Evolutionary conservation across 1,140 invertebrate species (phyloP).

Genomic region (Brachionus manjavacas): DNA sequence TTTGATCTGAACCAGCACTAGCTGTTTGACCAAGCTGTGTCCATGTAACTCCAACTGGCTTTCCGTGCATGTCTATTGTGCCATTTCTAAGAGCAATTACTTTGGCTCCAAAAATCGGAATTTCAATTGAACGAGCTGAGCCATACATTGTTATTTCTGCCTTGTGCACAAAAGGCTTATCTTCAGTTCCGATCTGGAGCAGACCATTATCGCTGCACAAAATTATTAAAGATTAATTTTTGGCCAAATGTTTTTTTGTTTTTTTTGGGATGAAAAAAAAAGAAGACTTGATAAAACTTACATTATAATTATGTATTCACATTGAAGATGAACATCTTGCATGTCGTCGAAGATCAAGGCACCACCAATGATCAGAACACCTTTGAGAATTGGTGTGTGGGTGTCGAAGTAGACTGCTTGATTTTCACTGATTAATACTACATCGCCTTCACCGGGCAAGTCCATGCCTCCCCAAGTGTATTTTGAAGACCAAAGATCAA

Average conservation of each 20-base stretch:
- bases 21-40: constrained; percentile 49
- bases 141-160: constrained; percentile 44
- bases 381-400: constrained; percentile 48
- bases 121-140: constrained; percentile 41
- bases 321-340: constrained; percentile 44
- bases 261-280: not conserved
- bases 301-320: constrained; percentile 45
- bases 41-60: constrained; percentile 47
- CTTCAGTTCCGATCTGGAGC: constrained; percentile 44
- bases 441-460: constrained; percentile 48
- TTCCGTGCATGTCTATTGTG: constrained; percentile 47
- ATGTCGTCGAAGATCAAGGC: constrained; percentile 44
- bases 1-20: constrained; percentile 44
- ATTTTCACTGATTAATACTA: constrained; percentile 50
- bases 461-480: constrained; percentile 47
- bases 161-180: constrained; percentile 44
- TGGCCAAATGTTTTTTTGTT: too few species aligned
- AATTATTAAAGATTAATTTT: too few species aligned
- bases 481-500: constrained; percentile 49
- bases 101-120: constrained; percentile 45
- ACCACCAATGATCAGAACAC: constrained; percentile 44
- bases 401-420: constrained; percentile 51
- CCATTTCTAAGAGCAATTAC: constrained; percentile 44
- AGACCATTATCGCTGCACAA: constrained; percentile 43
- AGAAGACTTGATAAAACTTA: not conserved